Base-by-base conservation (phyloP, 2,888 invertebrate species). In the Archips xylosteana region DNA sequence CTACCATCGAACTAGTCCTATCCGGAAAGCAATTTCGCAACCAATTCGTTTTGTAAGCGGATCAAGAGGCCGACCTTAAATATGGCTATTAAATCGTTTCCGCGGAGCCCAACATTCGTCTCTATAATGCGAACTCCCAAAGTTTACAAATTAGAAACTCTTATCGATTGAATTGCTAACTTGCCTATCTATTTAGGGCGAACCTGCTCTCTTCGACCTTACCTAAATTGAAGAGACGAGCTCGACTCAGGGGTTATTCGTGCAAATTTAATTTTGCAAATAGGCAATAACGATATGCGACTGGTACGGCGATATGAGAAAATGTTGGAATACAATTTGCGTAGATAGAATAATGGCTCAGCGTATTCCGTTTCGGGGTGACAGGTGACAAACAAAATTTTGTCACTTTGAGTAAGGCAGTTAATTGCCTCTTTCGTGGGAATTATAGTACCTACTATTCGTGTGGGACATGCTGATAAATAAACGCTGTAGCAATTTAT, bases 1-100 rank as follows among this genome's bases (percentile, higher is more conserved):
- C 92, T 92, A 87, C 90, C 90, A 86, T 89, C 89, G 87, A 91
- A 93, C 92, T 92, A 90, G 92, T 92, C 91, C 94, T 92, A 94
- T 94, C 93, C 92, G 88, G 92, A 92, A 92, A 93, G 92, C 93
- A 94, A 94, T 94, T 94, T 93, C 89, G 89, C 86, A 89, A 91
- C 92, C 92, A 91, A 93, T 94, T 92, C 92, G 90, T 93, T 93
- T 91, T 89, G 89, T 89, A 89, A 91, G 87, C 90, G 90, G 90
- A 92, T 93, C 92, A 92, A 91, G 90, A 89, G 91, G 89, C 85
- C 88, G 89, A 85, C 87, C 88, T 91, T 92, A 92, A 91, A 92
- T 90, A 92, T 90, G 84, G 88, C 89, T 87, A 89, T 92, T 91
- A 89, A 92, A 91, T 90, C 87, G 89, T 87, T 88, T 89, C 84